These are phyloP conservation scores for Cheilosia vernalis DNA, from an alignment of 2,888 invertebrate genomes.

Conservation along the genomic window DNA sequence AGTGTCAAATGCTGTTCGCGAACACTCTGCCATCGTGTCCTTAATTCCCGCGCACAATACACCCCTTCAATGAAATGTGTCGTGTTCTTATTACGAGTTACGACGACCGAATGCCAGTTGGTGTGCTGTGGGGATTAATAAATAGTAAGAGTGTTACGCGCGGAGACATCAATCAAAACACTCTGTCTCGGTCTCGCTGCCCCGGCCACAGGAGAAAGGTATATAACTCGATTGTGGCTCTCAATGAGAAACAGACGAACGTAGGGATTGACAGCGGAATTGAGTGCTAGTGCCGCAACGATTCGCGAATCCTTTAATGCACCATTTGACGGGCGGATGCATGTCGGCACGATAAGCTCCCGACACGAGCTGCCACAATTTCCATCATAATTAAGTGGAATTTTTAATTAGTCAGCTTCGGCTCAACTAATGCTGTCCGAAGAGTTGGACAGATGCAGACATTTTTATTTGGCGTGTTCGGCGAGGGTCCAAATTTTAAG, in stretches of 20 bases:
- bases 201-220: slow-evolving; percentile 6
- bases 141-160: slow-evolving; percentile 53
- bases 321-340: slow-evolving; percentile 63
- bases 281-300: slow-evolving; percentile 67
- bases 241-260: not conserved
- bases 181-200: not conserved
- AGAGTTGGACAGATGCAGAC: not conserved
- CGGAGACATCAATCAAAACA: slow-evolving; percentile 72
- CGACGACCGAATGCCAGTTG: slow-evolving; percentile 40
- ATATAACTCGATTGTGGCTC: slow-evolving; percentile 30
- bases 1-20: slow-evolving; percentile 59
- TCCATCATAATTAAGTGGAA: slow-evolving; percentile 72
- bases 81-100: slow-evolving; percentile 74
- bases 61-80: slow-evolving; percentile 53
- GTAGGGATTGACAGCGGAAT: slow-evolving; percentile 58
- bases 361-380: slow-evolving; percentile 65
- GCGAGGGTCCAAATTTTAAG: not conserved
- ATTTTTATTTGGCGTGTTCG: not conserved
- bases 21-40: slow-evolving; percentile 34
- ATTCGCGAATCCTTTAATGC: slow-evolving; percentile 61
- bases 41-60: slow-evolving; percentile 61
- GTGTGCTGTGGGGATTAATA: slow-evolving; percentile 46
- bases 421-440: not conserved
- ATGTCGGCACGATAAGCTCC: slow-evolving; percentile 72
- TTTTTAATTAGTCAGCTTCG: slow-evolving; percentile 61